phyloP scores from a whole-genome alignment of 2,797 vertebrate genomes.

The Falco columbarius region DNA sequence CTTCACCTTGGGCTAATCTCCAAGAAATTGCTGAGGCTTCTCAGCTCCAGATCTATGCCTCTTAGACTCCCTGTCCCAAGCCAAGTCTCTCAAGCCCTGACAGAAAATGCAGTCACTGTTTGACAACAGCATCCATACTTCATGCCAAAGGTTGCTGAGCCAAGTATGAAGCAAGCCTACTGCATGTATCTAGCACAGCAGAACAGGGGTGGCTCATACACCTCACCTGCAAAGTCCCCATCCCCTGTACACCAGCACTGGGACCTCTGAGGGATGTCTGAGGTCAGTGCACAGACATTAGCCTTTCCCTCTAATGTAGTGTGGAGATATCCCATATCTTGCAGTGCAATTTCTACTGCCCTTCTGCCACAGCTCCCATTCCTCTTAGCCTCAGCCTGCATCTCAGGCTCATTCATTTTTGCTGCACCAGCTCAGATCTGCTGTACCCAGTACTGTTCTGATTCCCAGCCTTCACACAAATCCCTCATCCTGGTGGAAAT shows the following conservation, averaged over 20 bases:
- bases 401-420: neutral
- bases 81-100: conserved; percentile 27
- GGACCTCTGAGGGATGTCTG: neutral
- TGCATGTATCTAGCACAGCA: neutral
- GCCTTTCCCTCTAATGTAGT: neutral
- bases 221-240: neutral
- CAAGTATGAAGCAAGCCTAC: conserved; percentile 15
- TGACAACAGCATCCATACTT: conserved; percentile 36
- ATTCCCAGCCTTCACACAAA: neutral
- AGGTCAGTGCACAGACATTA: neutral
- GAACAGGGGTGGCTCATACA: neutral
- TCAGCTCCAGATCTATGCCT: conserved; percentile 37
- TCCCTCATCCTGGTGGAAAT: neutral
- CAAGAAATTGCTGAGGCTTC: conserved; percentile 45
- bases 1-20: neutral
- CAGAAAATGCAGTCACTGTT: conserved; percentile 68
- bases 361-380: neutral
- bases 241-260: neutral
- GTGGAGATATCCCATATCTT: neutral
- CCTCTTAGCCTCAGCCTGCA: neutral
- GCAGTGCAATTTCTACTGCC: neutral
- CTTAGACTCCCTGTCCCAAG: conserved; percentile 43
- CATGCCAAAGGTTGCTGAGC: conserved; percentile 1
- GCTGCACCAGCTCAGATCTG: neutral
- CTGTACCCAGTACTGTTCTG: neutral